Evolutionary conservation across 2,888 invertebrate species (phyloP).

Genomic region (Oscheius myriophilus): DNA sequence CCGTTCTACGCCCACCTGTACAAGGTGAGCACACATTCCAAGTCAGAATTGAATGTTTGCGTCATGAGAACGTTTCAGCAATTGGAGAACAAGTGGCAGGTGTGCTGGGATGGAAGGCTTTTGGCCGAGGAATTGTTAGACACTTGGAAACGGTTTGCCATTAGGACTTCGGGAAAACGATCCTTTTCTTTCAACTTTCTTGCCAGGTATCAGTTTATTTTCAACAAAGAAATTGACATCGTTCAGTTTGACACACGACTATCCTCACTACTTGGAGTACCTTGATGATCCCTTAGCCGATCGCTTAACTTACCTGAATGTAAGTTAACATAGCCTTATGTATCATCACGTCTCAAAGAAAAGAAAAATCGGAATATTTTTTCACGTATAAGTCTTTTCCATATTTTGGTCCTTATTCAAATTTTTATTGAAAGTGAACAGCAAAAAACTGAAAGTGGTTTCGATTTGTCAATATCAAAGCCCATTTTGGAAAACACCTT

Average conservation of each 20-base stretch:
- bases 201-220: conserved; percentile 30
- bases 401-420: too few relatives aligned
- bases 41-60: background rate
- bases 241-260: conserved; percentile 47
- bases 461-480: too few relatives aligned
- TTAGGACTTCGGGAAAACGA: conserved; percentile 27
- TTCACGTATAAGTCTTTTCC: too few relatives aligned
- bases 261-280: conserved; percentile 40
- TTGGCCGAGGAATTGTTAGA: conserved; percentile 41
- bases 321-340: conserved; percentile 22
- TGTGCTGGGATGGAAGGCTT: conserved; percentile 44
- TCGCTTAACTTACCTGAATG: conserved; percentile 35
- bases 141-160: conserved; percentile 43
- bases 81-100: conserved; percentile 47
- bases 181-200: conserved; percentile 44
- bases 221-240: background rate
- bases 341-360: too few relatives aligned
- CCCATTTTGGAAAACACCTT: too few relatives aligned
- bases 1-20: conserved; percentile 49
- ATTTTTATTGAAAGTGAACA: too few relatives aligned
- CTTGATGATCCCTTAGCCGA: conserved; percentile 38
- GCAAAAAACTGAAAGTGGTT: too few relatives aligned
- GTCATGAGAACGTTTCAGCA: conserved; percentile 18
- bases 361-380: too few relatives aligned
- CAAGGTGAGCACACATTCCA: conserved; percentile 21